Evolutionary conservation across 2,113 vertebrate species (phyloP).

Genomic region (Dipodomys stephensi): DNA sequence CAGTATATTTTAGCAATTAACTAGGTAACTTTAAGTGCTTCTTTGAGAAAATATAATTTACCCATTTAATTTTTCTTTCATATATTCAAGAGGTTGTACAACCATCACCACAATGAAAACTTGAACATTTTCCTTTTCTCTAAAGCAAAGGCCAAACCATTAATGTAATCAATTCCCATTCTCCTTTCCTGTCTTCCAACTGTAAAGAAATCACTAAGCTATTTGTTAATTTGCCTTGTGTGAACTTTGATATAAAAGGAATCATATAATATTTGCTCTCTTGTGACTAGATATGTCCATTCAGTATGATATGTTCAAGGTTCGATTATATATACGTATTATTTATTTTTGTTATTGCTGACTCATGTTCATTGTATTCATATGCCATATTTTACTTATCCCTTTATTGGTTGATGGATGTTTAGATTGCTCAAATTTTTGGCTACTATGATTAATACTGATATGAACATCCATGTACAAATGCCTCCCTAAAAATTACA

Average conservation of each 20-base stretch:
- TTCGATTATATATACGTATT: neutral
- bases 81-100: neutral
- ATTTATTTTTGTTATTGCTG: neutral
- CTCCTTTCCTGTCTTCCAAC: neutral
- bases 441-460: neutral
- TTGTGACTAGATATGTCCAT: neutral
- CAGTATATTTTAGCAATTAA: neutral
- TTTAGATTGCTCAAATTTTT: neutral
- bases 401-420: neutral
- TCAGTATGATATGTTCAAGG: neutral
- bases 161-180: neutral
- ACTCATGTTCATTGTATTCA: neutral
- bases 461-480: neutral
- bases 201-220: neutral
- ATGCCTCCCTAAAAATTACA: no score
- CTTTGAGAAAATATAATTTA: slow-evolving; percentile 4
- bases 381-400: slow-evolving; percentile 11
- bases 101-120: neutral
- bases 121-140: neutral
- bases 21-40: neutral
- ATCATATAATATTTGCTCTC: neutral
- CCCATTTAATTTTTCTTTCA: neutral
- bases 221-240: neutral
- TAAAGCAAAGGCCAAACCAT: neutral
- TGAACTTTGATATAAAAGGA: neutral